Percentiles rank a stretch among this genome's conserved stretches.
phyloP scores from a whole-genome alignment of 2,888 invertebrate genomes.

The Timandra comae region DNA sequence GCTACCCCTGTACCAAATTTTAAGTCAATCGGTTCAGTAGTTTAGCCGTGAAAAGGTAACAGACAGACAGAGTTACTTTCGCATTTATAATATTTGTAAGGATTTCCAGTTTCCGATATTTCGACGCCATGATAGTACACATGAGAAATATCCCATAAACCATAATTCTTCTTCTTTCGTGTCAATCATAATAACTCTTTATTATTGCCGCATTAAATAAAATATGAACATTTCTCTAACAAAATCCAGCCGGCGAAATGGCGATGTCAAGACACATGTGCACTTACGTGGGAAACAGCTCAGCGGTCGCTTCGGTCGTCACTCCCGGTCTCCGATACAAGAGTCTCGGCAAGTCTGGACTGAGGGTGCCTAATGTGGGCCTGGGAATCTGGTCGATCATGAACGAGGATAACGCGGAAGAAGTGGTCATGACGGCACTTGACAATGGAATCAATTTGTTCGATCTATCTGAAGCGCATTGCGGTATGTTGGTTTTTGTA shows the following conservation, averaged over 20 bases:
- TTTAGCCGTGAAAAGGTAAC: too few species aligned
- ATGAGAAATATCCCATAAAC: too few species aligned
- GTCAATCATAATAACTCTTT: not conserved
- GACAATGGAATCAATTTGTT: slow-evolving; percentile 98
- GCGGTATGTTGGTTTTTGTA: too few species aligned
- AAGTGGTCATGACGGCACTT: slow-evolving; percentile 93
- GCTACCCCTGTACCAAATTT: too few species aligned
- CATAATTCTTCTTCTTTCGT: not conserved
- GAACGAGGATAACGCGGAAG: slow-evolving; percentile 91
- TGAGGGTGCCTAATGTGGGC: slow-evolving; percentile 95
- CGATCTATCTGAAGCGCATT: slow-evolving; percentile 96
- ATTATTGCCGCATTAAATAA: not conserved
- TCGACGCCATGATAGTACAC: too few species aligned
- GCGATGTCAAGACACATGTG: slow-evolving; percentile 68
- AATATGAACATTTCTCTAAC: too few species aligned
- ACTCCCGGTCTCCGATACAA: slow-evolving; percentile 92
- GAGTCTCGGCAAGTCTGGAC: slow-evolving; percentile 96
- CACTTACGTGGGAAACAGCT: slow-evolving; percentile 73
- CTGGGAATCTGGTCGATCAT: slow-evolving; percentile 95
- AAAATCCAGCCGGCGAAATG: slow-evolving; percentile 46
- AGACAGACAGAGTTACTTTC: too few species aligned
- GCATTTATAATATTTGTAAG: too few species aligned
- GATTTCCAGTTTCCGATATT: too few species aligned
- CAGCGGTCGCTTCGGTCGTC: slow-evolving; percentile 80
- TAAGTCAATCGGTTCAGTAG: too few species aligned